Base-by-base conservation (phyloP, 2,888 invertebrate genomes). In the Chaitophorus viminalis region DNA sequence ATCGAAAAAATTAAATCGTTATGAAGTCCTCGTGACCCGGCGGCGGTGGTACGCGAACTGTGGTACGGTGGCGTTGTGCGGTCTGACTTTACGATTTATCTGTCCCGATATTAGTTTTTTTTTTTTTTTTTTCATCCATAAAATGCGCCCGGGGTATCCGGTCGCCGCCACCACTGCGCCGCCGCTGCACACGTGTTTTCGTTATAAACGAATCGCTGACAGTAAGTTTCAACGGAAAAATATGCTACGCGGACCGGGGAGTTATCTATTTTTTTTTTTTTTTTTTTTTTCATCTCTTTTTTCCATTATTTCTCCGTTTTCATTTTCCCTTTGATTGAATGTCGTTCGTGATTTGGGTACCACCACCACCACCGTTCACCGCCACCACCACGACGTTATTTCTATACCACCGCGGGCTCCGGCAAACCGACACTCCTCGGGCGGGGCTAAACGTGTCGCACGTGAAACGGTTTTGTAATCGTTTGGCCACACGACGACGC, bases 401-500 rank as follows among this genome's bases (percentile, higher is more conserved):
- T 60, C 60, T 21, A 21, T 25, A 60, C 60, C 0, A 14, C 46
- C 46, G 46, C 14, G 39, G 39, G 39, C 39, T 39, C 39, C 54
- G 54, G 60, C 21, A 60, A 60, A 25, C 60, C 60, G 25, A 70
- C 76, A 18, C 9, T 18, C n/a, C 18, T 52, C 36, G 31, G 46
- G 52, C 36, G 31, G 46, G 52, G 31, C 36, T 52, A 70, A 85
- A 85, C 36, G 70, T 78, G 85, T 78, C 85, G 78, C 78, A 85
- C 85, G 85, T 85, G 78, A 77, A 85, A 68, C 70, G 85, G 68
- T 77, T 85, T 72, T 72, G 78, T 85, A 85, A 85, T 85, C 70
- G 85, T 78, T 36, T 21, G 39, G 39, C 83, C 14, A 1, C 5
- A 74, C 11, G 4, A 14, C 79, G 25, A 3, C 17, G n/a, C n/a